A percentile compares a stretch with the other conserved stretches of the same genome.
Evolutionary conservation across 2,888 invertebrate genomes (phyloP).

Genomic region (Ditylenchus weischeri): DNA sequence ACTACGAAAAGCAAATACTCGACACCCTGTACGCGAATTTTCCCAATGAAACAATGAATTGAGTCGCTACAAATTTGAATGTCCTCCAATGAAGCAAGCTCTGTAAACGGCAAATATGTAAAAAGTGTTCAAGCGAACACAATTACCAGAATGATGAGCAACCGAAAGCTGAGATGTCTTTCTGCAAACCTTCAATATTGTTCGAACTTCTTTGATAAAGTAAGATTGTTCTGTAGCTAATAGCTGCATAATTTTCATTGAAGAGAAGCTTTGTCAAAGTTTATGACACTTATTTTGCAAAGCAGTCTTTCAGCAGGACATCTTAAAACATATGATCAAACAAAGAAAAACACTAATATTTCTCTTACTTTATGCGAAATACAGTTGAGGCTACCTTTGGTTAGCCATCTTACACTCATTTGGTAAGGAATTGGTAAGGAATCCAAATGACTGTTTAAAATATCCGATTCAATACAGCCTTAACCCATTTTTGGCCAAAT

Average conservation of each 20-base stretch:
- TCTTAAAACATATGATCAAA: no score
- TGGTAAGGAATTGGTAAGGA: no score
- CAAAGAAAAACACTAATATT: no score
- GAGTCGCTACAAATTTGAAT: conserved; percentile 36
- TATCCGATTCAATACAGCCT: no score
- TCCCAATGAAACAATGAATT: conserved; percentile 41
- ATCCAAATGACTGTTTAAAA: no score
- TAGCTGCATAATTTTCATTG: conserved; percentile 31
- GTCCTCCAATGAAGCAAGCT: conserved; percentile 32
- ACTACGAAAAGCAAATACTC: conserved; percentile 40
- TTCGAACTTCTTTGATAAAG: conserved; percentile 37
- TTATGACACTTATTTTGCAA: no score
- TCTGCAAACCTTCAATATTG: conserved; percentile 36
- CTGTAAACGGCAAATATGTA: conserved; percentile 26
- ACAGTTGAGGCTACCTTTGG: no score
- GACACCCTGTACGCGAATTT: conserved; percentile 33
- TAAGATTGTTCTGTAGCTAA: conserved; percentile 29
- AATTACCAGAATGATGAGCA: conserved; percentile 32
- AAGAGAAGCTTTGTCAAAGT: no score
- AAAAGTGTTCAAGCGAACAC: conserved; percentile 5
- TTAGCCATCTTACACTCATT: no score
- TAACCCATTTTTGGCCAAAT: no score
- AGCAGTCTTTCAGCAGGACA: no score
- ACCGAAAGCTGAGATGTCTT: conserved; percentile 30
- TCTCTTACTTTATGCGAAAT: no score